Base-by-base conservation (phyloP, 2,797 vertebrate species). In the Eutrigla gurnardus region DNA sequence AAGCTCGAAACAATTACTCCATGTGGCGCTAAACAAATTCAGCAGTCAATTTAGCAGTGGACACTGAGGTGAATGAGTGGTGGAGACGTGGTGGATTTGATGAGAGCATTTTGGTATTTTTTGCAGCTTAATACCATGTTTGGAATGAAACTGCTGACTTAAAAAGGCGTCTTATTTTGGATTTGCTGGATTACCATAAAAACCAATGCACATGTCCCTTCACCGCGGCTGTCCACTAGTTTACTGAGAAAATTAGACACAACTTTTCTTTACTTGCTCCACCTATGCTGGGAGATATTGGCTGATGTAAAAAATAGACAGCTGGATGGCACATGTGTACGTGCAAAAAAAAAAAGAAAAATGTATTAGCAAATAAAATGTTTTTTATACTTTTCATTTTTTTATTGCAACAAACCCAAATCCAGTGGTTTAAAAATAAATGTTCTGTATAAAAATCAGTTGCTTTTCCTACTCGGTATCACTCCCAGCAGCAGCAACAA, bases 51-150 rank as follows among this genome's bases (percentile, higher is more conserved):
- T 81, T 72, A 77, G 82, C 67, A 70, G 75, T 72, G 71, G 84
- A 89, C 6, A 12, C 65, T 83, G 91, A 85, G 84, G 81, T 84
- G 78, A 84, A 87, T 63, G 74, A 88, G 88, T 72, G 91, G 87
- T 86, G 17, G 82, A 77, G 84, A 83, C 55, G 84, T 74, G 88
- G 87, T 90, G 81, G 72, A 83, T 81, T 91, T 89, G 85, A 90
- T 87, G 83, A 86, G 79, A 80, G 61, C 70, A 83, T 66, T 86
- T 77, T 63, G 75, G 81, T 91, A 86, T 89, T 91, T 25, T 91
- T 90, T 90, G 85, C 81, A 90, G 77, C 74, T 89, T 90, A 93
- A 93, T 93, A 39, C 85, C 80, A 90, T 82, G 88, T 84, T 93
- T 89, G 85, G 84, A 84, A 82, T 83, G 69, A 81, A 90, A 91